These are phyloP conservation scores for Chelon labrosus DNA, from an alignment of 2,797 vertebrate genomes.

Conservation along the genomic window DNA sequence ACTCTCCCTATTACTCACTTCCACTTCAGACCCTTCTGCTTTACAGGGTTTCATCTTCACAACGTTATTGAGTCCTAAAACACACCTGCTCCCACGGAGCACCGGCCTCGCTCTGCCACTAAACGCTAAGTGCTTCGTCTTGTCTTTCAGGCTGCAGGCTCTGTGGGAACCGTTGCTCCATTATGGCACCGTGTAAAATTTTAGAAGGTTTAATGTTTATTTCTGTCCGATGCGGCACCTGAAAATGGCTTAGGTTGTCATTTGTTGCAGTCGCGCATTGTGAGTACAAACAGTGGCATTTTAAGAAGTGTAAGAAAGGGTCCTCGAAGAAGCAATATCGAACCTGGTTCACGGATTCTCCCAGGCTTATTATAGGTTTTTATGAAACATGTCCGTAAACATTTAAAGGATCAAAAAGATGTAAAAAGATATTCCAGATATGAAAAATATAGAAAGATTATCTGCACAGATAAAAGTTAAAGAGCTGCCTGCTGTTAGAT, in stretches of 20 bases:
- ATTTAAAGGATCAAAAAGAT: too few relatives aligned
- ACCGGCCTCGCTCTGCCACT: constrained; percentile 41
- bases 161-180: constrained; percentile 46
- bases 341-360: background rate
- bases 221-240: constrained; percentile 32
- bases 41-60: constrained; percentile 67
- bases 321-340: constrained; percentile 16
- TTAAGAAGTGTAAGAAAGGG: constrained; percentile 21
- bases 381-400: too few relatives aligned
- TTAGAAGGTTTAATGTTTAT: constrained; percentile 53
- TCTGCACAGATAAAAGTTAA: too few relatives aligned
- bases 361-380: too few relatives aligned
- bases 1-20: constrained; percentile 51
- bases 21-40: constrained; percentile 58
- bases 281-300: constrained; percentile 8
- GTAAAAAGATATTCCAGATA: too few relatives aligned
- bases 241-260: constrained; percentile 18
- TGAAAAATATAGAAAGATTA: too few relatives aligned
- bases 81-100: constrained; percentile 74
- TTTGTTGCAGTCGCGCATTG: background rate
- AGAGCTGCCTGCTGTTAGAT: too few relatives aligned
- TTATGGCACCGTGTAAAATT: constrained; percentile 46
- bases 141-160: constrained; percentile 53
- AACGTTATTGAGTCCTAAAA: constrained; percentile 78
- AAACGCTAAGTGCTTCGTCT: constrained; percentile 60